A percentile compares a stretch with the other conserved stretches of the same genome.
These are phyloP conservation scores for Tokudaia muenninki DNA, from an alignment of 2,797 vertebrate species.

Conservation along the genomic window DNA sequence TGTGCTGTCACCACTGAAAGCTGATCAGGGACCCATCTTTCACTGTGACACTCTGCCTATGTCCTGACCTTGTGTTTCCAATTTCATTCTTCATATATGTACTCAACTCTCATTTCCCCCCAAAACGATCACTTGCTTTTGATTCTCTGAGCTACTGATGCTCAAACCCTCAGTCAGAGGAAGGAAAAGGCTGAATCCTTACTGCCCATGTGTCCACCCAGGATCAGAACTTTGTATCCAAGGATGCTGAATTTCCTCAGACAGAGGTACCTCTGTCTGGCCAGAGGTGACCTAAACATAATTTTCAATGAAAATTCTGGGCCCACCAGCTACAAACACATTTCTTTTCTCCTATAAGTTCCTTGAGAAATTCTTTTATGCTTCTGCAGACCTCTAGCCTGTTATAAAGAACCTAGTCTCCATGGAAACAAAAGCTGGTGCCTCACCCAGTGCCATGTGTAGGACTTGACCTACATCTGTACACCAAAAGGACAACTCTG, in stretches of 20 bases:
- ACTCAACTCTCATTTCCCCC: not conserved
- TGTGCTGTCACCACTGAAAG: not conserved
- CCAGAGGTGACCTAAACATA: not conserved
- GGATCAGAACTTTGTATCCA: not conserved
- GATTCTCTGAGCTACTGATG: not conserved
- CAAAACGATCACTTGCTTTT: too few species aligned
- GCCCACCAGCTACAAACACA: not conserved
- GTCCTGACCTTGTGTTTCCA: not conserved
- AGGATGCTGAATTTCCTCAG: not conserved
- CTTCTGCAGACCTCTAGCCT: not conserved
- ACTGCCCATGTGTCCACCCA: not conserved
- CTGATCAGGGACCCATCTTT: not conserved
- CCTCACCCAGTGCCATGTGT: not conserved
- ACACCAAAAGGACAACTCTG: not conserved
- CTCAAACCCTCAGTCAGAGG: not conserved
- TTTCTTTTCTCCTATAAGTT: not conserved
- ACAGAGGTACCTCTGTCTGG: not conserved
- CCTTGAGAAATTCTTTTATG: not conserved
- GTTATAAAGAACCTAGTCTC: not conserved
- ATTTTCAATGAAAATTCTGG: not conserved
- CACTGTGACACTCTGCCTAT: not conserved
- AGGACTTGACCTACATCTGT: not conserved
- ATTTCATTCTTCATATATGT: not conserved
- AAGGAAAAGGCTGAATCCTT: not conserved
- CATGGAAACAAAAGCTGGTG: not conserved